Evolutionary conservation across 1,140 invertebrate genomes (phyloP).

Genomic region (Euura saliciscinereae): DNA sequence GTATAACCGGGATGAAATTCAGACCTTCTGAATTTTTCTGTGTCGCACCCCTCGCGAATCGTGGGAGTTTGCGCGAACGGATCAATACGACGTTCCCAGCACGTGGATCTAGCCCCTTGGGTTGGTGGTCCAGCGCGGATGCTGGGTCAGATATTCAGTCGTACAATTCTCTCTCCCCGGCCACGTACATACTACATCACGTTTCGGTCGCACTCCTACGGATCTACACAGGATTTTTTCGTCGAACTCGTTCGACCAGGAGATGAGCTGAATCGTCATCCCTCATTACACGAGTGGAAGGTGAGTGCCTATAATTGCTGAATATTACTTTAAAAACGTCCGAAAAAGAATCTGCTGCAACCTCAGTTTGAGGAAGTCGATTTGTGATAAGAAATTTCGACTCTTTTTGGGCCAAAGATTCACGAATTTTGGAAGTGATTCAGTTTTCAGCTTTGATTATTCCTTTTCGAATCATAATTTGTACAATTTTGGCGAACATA

Average conservation of each 20-base stretch:
- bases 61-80: slow-evolving; percentile 56
- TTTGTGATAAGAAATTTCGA: too few relatives aligned
- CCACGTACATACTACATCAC: neutral
- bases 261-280: neutral
- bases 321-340: neutral
- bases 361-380: too few relatives aligned
- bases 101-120: slow-evolving; percentile 43
- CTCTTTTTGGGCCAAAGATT: too few relatives aligned
- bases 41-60: slow-evolving; percentile 37
- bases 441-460: too few relatives aligned
- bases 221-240: neutral
- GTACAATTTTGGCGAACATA: too few relatives aligned
- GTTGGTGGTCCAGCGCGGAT: slow-evolving; percentile 36
- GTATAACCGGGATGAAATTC: neutral
- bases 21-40: slow-evolving; percentile 16
- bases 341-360: too few relatives aligned
- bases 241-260: neutral
- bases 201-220: neutral
- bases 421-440: too few relatives aligned
- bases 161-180: slow-evolving; percentile 24
- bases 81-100: slow-evolving; percentile 52
- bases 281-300: neutral
- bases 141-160: slow-evolving; percentile 38
- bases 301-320: neutral
- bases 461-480: too few relatives aligned